Evolutionary conservation across 2,113 vertebrate genomes (phyloP).

Genomic region (Zosterops hypoxanthus): DNA sequence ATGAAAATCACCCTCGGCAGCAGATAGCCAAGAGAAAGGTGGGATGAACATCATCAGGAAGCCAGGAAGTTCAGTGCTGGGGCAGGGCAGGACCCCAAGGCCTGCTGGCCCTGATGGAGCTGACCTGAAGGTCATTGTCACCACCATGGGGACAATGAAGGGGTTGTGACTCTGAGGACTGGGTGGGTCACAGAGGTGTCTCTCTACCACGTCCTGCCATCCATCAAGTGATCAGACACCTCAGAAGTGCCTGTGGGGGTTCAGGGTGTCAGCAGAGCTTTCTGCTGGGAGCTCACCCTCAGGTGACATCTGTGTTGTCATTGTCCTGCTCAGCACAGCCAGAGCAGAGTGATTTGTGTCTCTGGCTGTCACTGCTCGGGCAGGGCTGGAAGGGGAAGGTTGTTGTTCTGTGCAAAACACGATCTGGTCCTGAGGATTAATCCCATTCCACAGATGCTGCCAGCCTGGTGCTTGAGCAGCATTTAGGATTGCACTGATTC

Average conservation of each 20-base stretch:
- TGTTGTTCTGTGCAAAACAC: neutral
- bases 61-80: neutral
- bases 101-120: neutral
- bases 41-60: neutral
- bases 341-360: rapidly evolving
- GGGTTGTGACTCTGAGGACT: neutral
- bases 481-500: neutral
- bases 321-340: neutral
- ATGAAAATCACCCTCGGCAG: neutral
- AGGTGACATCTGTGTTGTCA: neutral
- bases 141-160: rapidly evolving
- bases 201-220: neutral
- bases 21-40: neutral
- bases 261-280: neutral
- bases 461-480: neutral
- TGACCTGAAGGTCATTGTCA: neutral
- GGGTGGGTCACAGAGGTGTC: neutral
- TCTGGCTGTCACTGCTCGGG: neutral
- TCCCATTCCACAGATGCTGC: neutral
- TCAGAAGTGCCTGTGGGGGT: neutral
- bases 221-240: neutral
- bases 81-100: neutral
- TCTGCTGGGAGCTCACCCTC: neutral
- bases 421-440: neutral
- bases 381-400: neutral